These are phyloP conservation scores for Gasterosteus aculeatus DNA, from an alignment of 2,113 vertebrate species.

Conservation along the genomic window DNA sequence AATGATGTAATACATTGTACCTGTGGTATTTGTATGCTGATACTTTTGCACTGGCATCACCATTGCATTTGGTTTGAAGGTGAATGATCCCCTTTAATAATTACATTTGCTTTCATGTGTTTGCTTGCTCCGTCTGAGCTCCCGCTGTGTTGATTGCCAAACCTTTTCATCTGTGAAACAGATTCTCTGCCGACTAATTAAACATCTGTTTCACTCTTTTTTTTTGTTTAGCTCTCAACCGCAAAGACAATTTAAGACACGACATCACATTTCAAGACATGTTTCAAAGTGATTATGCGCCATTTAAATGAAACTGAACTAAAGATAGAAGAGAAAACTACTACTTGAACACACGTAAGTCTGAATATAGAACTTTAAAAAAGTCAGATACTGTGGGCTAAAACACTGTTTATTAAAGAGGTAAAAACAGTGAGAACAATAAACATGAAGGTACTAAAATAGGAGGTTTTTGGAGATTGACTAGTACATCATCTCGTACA, in stretches of 20 bases:
- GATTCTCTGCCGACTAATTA: constrained; percentile 19
- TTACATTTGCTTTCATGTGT: constrained; percentile 2
- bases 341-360: not conserved
- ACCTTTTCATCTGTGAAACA: constrained; percentile 42
- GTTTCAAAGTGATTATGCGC: not conserved
- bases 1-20: not conserved
- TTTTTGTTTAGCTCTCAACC: constrained; percentile 9
- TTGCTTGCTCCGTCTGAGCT: constrained; percentile 6
- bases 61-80: not conserved
- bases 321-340: not conserved
- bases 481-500: not conserved
- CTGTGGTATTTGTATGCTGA: not conserved
- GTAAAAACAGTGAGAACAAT: not conserved
- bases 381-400: not conserved
- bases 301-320: not conserved
- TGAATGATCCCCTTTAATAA: not conserved
- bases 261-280: not conserved
- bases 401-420: not conserved
- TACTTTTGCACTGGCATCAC: not conserved
- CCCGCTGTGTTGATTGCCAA: constrained; percentile 5
- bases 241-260: constrained; percentile 5
- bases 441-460: not conserved
- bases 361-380: not conserved
- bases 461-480: not conserved
- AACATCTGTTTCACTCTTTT: constrained; percentile 14